Evolutionary conservation across 2,113 vertebrate genomes (phyloP).

Genomic region (Corythoichthys haematopterus): DNA sequence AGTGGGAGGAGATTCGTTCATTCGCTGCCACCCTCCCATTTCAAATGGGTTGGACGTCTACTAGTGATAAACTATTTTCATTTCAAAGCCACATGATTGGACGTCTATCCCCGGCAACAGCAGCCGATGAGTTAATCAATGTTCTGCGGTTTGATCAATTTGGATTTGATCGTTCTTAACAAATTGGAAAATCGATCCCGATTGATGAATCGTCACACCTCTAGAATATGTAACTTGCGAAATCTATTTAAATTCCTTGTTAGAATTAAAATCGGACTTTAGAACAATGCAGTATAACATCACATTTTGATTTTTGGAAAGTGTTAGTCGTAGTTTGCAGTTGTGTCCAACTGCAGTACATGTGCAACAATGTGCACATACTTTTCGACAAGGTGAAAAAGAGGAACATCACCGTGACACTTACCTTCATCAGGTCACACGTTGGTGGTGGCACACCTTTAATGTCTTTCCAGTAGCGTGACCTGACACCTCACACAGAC

Average conservation of each 20-base stretch:
- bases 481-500: constrained; percentile 32
- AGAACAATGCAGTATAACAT: not conserved
- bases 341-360: not conserved
- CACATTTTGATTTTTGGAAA: not conserved
- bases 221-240: not conserved
- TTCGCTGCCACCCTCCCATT: too few species aligned
- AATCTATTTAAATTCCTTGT: not conserved
- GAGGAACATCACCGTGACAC: constrained; percentile 30
- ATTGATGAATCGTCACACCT: too few species aligned
- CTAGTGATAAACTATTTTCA: too few species aligned
- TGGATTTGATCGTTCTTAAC: too few species aligned
- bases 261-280: not conserved
- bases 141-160: too few species aligned
- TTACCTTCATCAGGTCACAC: constrained; percentile 39
- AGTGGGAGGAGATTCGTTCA: too few species aligned
- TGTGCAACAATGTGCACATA: not conserved
- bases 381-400: constrained; percentile 1
- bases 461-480: constrained; percentile 76
- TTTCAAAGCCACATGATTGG: too few species aligned
- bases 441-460: constrained; percentile 72
- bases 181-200: too few species aligned
- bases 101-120: too few species aligned
- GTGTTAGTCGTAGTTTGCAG: not conserved
- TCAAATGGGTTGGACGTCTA: too few species aligned
- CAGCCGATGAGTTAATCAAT: too few species aligned